Conservation (phyloP, 2,888 invertebrate genomes). For the Chrysolina haemoptera region DNA sequence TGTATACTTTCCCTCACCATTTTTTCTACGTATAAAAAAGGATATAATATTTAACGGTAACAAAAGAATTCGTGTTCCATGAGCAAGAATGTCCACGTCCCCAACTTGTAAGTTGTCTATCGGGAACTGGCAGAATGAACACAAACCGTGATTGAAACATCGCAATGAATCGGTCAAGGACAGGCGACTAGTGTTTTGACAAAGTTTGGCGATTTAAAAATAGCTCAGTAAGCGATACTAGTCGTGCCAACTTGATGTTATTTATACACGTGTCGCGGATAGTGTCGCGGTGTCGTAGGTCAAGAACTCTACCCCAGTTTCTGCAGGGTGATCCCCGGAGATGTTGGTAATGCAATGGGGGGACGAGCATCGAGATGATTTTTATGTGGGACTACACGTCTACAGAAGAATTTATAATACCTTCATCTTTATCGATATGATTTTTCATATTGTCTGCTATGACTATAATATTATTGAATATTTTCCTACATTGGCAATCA, state of each 20-base stretch:
- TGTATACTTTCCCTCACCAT: too few species aligned
- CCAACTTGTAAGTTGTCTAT: neutral
- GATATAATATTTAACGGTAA: neutral
- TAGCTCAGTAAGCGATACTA: constrained; percentile 47
- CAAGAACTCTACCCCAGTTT: constrained; percentile 18
- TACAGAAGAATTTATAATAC: too few species aligned
- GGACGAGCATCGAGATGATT: too few species aligned
- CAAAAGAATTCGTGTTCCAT: too few species aligned
- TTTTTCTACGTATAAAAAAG: neutral
- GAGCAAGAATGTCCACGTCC: neutral
- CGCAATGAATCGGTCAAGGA: constrained; percentile 26
- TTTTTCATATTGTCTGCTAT: too few species aligned
- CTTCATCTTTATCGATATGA: too few species aligned
- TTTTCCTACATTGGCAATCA: too few species aligned
- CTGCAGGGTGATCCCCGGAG: neutral
- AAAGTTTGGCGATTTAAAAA: constrained; percentile 52
- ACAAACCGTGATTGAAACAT: constrained; percentile 26
- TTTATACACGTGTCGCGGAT: constrained; percentile 37
- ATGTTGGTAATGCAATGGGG: neutral
- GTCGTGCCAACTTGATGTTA: constrained; percentile 49
- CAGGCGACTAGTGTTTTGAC: constrained; percentile 23
- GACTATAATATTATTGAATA: too few species aligned
- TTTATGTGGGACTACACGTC: too few species aligned
- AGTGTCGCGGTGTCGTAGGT: neutral
- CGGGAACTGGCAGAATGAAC: constrained; percentile 3